phyloP scores from a whole-genome alignment of 2,113 vertebrate genomes.

The Butastur rufipennis region DNA sequence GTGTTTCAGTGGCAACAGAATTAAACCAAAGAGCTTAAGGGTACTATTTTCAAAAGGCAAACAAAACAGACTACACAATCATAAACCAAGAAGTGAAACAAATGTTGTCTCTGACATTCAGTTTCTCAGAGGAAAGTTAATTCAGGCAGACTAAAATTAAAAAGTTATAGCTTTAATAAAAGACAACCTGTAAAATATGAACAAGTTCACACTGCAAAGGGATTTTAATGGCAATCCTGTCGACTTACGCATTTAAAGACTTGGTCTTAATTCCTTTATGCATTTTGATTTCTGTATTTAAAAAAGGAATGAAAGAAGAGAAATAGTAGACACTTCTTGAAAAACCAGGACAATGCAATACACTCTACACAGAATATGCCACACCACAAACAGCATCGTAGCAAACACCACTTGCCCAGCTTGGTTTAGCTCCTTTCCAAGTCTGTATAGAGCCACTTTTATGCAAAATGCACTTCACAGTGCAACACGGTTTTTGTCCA shows the following conservation, averaged over 20 bases:
- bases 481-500: background rate
- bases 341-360: background rate
- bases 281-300: background rate
- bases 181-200: background rate
- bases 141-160: background rate
- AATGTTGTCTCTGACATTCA: background rate
- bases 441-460: background rate
- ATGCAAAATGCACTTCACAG: background rate
- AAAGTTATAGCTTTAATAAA: background rate
- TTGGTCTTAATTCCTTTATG: background rate
- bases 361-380: background rate
- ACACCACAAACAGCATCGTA: background rate
- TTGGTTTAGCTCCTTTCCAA: background rate
- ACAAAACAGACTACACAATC: background rate
- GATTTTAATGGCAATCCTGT: background rate
- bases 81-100: background rate
- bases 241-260: background rate
- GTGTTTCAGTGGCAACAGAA: background rate
- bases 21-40: background rate
- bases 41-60: background rate
- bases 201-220: background rate
- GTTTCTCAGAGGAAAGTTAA: background rate
- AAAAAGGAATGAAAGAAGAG: background rate
- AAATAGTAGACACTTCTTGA: background rate
- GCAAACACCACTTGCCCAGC: background rate